Evolutionary conservation across 2,888 invertebrate species (phyloP).

Genomic region (Drosophila vallismaia): DNA sequence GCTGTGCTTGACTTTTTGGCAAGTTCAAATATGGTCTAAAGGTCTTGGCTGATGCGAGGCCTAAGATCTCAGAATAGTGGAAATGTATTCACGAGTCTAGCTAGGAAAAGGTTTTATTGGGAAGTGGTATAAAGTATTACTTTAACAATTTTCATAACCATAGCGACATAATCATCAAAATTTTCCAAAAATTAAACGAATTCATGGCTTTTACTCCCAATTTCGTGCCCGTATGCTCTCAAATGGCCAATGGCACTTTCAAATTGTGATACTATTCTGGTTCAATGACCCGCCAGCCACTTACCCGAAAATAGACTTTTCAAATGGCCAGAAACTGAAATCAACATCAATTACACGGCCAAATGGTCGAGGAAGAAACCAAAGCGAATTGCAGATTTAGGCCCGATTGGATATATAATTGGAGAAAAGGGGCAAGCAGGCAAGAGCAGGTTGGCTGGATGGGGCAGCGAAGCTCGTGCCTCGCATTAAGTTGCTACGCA

Average conservation of each 20-base stretch:
- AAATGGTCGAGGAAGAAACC: slow-evolving; percentile 5
- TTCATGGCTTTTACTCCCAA: background rate
- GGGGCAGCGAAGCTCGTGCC: slow-evolving; percentile 52
- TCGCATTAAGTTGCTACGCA: slow-evolving; percentile 49
- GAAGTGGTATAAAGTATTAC: background rate
- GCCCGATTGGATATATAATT: background rate
- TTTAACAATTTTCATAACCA: background rate
- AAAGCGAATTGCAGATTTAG: slow-evolving; percentile 23
- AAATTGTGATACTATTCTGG: slow-evolving; percentile 4
- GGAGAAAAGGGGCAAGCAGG: slow-evolving; percentile 1
- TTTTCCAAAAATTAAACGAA: background rate
- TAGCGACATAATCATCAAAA: background rate
- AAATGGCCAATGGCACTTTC: background rate
- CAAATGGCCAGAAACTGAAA: slow-evolving; percentile 8
- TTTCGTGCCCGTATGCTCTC: background rate
- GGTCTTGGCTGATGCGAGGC: slow-evolving; percentile 12
- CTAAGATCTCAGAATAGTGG: background rate
- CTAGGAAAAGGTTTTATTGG: too few relatives aligned
- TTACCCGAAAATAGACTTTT: slow-evolving; percentile 4
- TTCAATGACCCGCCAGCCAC: slow-evolving; percentile 20
- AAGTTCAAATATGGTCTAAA: slow-evolving; percentile 48
- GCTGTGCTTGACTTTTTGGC: slow-evolving; percentile 25
- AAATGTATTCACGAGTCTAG: too few relatives aligned
- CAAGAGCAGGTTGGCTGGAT: background rate
- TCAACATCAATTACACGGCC: slow-evolving; percentile 38